A percentile compares a stretch with the other conserved stretches of the same genome.
These are phyloP conservation scores for Pandion haliaetus DNA, from an alignment of 2,113 vertebrate species.

Conservation along the genomic window DNA sequence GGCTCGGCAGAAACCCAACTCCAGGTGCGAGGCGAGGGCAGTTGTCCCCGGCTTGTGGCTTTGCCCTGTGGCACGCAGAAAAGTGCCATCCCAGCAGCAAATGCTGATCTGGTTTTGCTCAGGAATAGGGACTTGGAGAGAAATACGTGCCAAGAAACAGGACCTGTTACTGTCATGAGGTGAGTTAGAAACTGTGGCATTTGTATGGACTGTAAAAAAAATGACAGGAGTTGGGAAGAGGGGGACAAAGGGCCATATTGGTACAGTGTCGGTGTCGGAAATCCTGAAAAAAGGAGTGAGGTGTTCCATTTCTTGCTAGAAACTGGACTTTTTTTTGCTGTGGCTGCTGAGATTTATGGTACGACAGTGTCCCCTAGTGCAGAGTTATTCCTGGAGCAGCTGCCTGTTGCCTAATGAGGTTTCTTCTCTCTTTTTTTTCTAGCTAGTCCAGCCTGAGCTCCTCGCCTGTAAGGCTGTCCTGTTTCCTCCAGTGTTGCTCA, in stretches of 20 bases:
- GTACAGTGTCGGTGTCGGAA: rapidly evolving
- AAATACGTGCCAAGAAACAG: rapidly evolving
- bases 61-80: too few relatives aligned
- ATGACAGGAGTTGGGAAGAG: neutral
- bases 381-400: neutral
- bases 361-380: slow-evolving; percentile 38
- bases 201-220: rapidly evolving
- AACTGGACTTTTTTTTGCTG: neutral
- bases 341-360: neutral
- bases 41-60: neutral
- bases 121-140: neutral
- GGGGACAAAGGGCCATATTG: rapidly evolving
- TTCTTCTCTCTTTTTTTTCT: neutral
- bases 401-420: neutral
- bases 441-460: rapidly evolving
- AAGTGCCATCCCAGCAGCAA: neutral
- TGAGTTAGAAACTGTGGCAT: rapidly evolving
- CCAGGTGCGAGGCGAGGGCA: rapidly evolving
- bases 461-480: rapidly evolving
- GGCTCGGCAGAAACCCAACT: neutral
- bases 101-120: neutral
- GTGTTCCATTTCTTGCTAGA: neutral
- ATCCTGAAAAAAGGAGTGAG: rapidly evolving
- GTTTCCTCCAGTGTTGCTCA: neutral
- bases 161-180: rapidly evolving